Percentiles rank a stretch among this genome's conserved stretches.
phyloP scores from a whole-genome alignment of 2,797 vertebrate species.

The Cheirogaleus major region DNA sequence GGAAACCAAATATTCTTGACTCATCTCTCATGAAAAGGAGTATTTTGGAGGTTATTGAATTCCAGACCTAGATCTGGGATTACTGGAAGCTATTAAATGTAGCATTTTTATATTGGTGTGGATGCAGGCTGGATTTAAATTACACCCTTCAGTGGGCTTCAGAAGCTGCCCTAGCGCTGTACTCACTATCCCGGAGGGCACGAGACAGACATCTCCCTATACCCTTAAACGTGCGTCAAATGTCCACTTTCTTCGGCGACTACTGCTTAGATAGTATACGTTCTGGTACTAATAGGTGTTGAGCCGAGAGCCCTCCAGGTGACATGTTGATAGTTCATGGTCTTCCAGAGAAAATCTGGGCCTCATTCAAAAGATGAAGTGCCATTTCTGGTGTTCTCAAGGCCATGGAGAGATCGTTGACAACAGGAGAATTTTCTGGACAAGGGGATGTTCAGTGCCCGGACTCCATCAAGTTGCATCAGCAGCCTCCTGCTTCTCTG shows the following conservation, averaged over 20 bases:
- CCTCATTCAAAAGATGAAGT: not conserved
- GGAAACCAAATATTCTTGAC: slow-evolving; percentile 4
- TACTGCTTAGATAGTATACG: not conserved
- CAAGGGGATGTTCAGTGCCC: not conserved
- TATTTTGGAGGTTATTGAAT: not conserved
- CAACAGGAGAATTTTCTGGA: not conserved
- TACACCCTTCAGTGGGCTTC: not conserved
- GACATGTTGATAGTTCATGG: not conserved
- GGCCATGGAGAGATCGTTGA: not conserved
- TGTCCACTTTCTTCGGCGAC: not conserved
- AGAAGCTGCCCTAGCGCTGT: not conserved
- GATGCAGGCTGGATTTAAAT: not conserved
- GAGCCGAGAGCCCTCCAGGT: not conserved
- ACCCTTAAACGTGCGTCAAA: not conserved
- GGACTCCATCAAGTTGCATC: not conserved
- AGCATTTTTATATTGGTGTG: not conserved
- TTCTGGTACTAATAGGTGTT: not conserved
- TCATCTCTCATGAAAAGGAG: not conserved
- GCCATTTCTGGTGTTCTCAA: not conserved
- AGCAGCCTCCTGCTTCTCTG: not conserved
- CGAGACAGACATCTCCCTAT: not conserved
- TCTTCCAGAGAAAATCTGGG: not conserved
- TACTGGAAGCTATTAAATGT: not conserved
- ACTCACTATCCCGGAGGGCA: not conserved
- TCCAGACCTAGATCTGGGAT: not conserved